Evolutionary conservation across 2,888 invertebrate genomes (phyloP).

Genomic region (Phragmatobia fuliginosa): DNA sequence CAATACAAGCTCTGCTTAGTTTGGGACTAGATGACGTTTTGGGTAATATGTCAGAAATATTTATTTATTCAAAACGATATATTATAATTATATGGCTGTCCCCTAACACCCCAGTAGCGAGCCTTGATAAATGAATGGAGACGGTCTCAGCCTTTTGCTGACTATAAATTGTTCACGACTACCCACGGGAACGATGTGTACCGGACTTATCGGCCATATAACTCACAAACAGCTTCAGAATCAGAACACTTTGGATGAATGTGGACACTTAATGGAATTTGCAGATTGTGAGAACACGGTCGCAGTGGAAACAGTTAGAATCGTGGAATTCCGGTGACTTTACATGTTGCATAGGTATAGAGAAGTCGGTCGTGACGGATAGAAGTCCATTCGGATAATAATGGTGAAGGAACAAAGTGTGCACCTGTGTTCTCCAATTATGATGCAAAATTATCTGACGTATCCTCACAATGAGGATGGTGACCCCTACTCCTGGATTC

Average conservation of each 20-base stretch:
- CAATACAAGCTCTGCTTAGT: too few species aligned
- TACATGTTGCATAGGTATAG: too few species aligned
- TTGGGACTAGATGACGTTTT: too few species aligned
- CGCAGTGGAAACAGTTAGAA: neutral
- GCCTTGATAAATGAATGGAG: slow-evolving; percentile 52
- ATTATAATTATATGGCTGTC: slow-evolving; percentile 16
- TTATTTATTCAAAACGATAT: neutral
- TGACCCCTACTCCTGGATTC: too few species aligned
- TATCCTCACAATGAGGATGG: too few species aligned
- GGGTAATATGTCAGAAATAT: too few species aligned
- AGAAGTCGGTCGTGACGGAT: too few species aligned
- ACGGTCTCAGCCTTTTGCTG: slow-evolving; percentile 38
- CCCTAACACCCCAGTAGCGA: slow-evolving; percentile 40
- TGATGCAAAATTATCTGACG: too few species aligned
- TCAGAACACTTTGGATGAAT: slow-evolving; percentile 30
- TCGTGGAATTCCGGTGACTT: neutral
- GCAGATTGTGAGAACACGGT: slow-evolving; percentile 16
- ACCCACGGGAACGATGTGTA: slow-evolving; percentile 35
- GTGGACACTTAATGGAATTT: slow-evolving; percentile 19
- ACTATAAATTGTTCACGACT: slow-evolving; percentile 41
- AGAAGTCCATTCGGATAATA: too few species aligned
- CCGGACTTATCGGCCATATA: slow-evolving; percentile 39
- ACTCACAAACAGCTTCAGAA: slow-evolving; percentile 31
- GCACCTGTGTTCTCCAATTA: too few species aligned
- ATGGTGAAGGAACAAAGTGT: too few species aligned